A percentile compares a stretch with the other conserved stretches of the same genome.
Conservation (phyloP, 2,888 invertebrate species). For the Caenorhabditis plicata region DNA sequence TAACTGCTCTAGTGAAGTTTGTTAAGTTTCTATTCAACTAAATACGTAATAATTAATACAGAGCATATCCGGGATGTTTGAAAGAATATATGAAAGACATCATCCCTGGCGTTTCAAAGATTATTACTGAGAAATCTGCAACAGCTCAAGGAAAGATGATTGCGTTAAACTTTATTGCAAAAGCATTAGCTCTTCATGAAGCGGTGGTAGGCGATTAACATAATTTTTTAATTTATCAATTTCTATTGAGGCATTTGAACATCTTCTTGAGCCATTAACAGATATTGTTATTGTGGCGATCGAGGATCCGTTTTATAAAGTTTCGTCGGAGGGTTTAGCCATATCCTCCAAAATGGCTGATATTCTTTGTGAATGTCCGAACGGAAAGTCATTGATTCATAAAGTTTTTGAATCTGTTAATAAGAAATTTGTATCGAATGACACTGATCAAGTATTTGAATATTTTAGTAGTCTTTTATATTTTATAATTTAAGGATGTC, state of each 20-base stretch:
- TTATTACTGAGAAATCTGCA: slow-evolving; percentile 40
- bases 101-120: slow-evolving; percentile 83
- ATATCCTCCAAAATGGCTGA: slow-evolving; percentile 18
- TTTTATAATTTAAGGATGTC: slow-evolving; percentile 75
- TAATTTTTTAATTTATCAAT: too few species aligned
- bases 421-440: slow-evolving; percentile 84
- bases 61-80: slow-evolving; percentile 72
- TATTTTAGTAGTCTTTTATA: background rate
- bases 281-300: slow-evolving; percentile 83
- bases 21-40: background rate
- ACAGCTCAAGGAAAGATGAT: slow-evolving; percentile 85
- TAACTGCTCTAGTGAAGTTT: slow-evolving; percentile 83
- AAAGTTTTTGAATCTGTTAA: slow-evolving; percentile 80
- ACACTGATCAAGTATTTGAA: slow-evolving; percentile 81
- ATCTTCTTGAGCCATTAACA: slow-evolving; percentile 67
- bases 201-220: too few species aligned
- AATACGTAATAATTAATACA: slow-evolving; percentile 7
- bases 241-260: too few species aligned
- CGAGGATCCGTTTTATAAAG: slow-evolving; percentile 92
- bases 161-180: slow-evolving; percentile 81
- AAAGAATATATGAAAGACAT: slow-evolving; percentile 81
- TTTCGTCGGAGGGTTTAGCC: slow-evolving; percentile 38
- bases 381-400: background rate
- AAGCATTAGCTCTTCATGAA: slow-evolving; percentile 6
- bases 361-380: slow-evolving; percentile 1